These are phyloP conservation scores for Pararge aegeria DNA, from an alignment of 1,140 invertebrate genomes.

Conservation along the genomic window DNA sequence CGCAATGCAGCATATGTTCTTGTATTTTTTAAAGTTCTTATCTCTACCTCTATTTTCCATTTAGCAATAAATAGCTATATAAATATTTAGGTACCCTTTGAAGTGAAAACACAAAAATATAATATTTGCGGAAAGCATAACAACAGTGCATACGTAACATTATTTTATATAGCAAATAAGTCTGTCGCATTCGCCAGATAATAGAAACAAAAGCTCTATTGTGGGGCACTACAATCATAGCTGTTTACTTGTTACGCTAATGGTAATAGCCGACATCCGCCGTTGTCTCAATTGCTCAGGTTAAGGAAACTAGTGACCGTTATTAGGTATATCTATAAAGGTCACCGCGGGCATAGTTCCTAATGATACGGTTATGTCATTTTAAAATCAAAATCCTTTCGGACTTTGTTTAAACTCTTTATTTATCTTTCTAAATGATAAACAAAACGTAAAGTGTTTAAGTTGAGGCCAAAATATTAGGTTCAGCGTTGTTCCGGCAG, in stretches of 20 bases:
- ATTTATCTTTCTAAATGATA: no score
- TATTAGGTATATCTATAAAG: conserved; percentile 37
- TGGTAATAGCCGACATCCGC: conserved; percentile 40
- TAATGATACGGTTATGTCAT: conserved; percentile 18
- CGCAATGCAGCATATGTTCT: no score
- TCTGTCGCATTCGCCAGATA: conserved; percentile 13
- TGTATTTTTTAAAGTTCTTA: no score
- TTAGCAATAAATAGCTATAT: no score
- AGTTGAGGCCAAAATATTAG: no score
- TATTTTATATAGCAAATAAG: conserved; percentile 1
- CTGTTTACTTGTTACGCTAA: conserved; percentile 46
- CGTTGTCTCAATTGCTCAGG: conserved; percentile 43
- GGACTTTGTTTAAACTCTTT: not conserved
- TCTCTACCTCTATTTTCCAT: no score
- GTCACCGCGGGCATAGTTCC: conserved; percentile 12
- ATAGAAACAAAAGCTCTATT: conserved; percentile 34
- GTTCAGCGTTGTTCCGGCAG: no score
- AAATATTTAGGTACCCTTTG: no score
- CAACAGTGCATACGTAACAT: no score
- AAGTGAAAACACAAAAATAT: no score
- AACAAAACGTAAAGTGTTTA: no score
- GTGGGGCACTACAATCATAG: conserved; percentile 39
- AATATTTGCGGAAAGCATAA: no score
- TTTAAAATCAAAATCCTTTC: conserved; percentile 23
- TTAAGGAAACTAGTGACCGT: conserved; percentile 33